Conservation (phyloP, 2,113 vertebrate genomes). For the Channa maculata region DNA sequence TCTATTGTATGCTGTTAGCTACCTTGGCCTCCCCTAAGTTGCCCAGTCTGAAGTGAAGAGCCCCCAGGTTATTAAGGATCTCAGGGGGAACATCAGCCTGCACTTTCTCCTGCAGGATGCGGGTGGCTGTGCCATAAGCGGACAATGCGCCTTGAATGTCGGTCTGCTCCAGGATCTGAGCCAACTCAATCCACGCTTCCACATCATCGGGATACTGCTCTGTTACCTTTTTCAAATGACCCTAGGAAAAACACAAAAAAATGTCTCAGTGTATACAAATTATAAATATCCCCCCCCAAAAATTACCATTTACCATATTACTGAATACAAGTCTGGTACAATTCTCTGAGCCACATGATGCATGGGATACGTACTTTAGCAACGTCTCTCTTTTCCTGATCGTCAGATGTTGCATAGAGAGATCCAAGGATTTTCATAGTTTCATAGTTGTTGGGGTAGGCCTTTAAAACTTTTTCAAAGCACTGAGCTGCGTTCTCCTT, state of each 20-base stretch:
- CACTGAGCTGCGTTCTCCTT: slow-evolving; percentile 98
- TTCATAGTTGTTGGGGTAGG: slow-evolving; percentile 99
- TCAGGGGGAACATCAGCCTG: slow-evolving; percentile 98
- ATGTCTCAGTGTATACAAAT: not conserved
- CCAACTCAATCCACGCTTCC: slow-evolving; percentile 98
- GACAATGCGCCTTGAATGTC: slow-evolving; percentile 98
- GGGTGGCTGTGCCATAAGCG: slow-evolving; percentile 97
- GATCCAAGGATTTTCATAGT: slow-evolving; percentile 99
- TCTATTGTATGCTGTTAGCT: not conserved
- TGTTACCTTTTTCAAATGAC: slow-evolving; percentile 97
- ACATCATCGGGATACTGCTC: slow-evolving; percentile 99
- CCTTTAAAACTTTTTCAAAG: slow-evolving; percentile 98
- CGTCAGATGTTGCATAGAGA: slow-evolving; percentile 96
- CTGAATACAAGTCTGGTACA: not conserved
- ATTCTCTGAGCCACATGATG: not conserved
- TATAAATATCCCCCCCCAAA: not conserved
- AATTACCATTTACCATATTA: not conserved
- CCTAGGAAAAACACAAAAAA: slow-evolving; percentile 78
- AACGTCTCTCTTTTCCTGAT: slow-evolving; percentile 97
- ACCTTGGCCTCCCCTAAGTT: slow-evolving; percentile 98
- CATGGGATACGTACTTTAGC: slow-evolving; percentile 87
- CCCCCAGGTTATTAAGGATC: slow-evolving; percentile 97
- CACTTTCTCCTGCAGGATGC: slow-evolving; percentile 98
- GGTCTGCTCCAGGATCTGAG: slow-evolving; percentile 97
- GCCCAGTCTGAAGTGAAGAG: slow-evolving; percentile 97